A percentile compares a stretch with the other conserved stretches of the same genome.
These are phyloP conservation scores for Cotesia chilonis DNA, from an alignment of 1,140 invertebrate species.

Conservation along the genomic window DNA sequence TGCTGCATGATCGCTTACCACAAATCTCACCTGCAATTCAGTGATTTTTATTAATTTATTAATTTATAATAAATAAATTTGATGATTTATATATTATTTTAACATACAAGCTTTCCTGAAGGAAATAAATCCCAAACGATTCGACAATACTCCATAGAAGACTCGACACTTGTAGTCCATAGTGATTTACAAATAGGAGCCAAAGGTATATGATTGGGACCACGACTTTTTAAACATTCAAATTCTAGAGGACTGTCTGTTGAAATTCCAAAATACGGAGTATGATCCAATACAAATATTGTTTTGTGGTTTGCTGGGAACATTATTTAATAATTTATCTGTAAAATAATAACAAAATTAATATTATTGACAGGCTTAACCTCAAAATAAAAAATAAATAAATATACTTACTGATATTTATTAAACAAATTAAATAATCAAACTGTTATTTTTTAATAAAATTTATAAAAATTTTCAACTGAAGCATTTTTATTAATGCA, in stretches of 20 bases:
- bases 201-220: conserved; percentile 75
- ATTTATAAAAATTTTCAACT: too few species aligned
- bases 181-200: conserved; percentile 87
- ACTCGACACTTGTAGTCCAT: conserved; percentile 95
- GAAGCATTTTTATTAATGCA: too few species aligned
- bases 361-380: too few species aligned
- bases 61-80: not conserved
- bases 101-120: conserved; percentile 79
- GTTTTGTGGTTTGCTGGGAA: conserved; percentile 89
- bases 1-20: conserved; percentile 82
- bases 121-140: conserved; percentile 97
- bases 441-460: too few species aligned
- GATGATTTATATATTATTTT: not conserved
- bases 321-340: conserved; percentile 48
- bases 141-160: conserved; percentile 92
- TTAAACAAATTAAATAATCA: too few species aligned
- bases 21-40: conserved; percentile 77
- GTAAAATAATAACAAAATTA: too few species aligned
- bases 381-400: too few species aligned
- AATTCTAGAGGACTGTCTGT: conserved; percentile 89
- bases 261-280: conserved; percentile 86
- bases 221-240: conserved; percentile 81
- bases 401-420: too few species aligned
- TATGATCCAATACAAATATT: conserved; percentile 93
- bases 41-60: conserved; percentile 16